Base-by-base conservation (phyloP, 1,140 invertebrate species). In the Lasioglossum baleicum region DNA sequence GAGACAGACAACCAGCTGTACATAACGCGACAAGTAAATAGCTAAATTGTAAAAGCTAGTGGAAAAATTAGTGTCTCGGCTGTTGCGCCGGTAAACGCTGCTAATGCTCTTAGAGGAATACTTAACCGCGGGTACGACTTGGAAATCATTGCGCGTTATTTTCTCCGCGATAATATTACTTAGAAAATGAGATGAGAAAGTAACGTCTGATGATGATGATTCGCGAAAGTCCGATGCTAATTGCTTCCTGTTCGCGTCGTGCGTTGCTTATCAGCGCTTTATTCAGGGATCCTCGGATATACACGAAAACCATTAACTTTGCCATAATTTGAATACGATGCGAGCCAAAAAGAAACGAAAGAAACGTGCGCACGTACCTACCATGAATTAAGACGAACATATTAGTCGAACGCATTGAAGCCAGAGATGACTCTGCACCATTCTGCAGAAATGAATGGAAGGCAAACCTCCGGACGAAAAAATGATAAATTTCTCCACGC, bases 101-200 rank as follows among this genome's bases (percentile, higher is more conserved):
- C 77, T 83, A 80, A 83, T 76, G 80, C 79, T n/a, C 65, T 40
- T 51, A 42, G 60, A n/a, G 53, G 81, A 85, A 83, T 64, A 63
- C 35, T 56, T 66, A 8, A 85, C 79, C 83, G 64, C 80, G 61
- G 61, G 40, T n/a, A 60, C 68, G 69, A 13, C 65, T 81, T 35
- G 81, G 77, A 86, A 83, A 86, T 85, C 84, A 68, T 77, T 40
- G 51, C 71, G 81, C 81, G 81, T 83, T 83, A 86, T 86, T 86
- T 86, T 86, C 85, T 85, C 84, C 85, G 83, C 83, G 80, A 86
- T 86, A 83, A 86, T 86, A 86, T 85, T 86, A 81, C 83, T 73
- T 73, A 85, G 85, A 77, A 86, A 86, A 86, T 86, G 74, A 83
- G 83, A 86, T 77, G 85, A 85, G 85, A 86, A 86, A 86, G 85